Evolutionary conservation across 1,140 invertebrate species (phyloP).

Genomic region (Charaxes varanes): DNA sequence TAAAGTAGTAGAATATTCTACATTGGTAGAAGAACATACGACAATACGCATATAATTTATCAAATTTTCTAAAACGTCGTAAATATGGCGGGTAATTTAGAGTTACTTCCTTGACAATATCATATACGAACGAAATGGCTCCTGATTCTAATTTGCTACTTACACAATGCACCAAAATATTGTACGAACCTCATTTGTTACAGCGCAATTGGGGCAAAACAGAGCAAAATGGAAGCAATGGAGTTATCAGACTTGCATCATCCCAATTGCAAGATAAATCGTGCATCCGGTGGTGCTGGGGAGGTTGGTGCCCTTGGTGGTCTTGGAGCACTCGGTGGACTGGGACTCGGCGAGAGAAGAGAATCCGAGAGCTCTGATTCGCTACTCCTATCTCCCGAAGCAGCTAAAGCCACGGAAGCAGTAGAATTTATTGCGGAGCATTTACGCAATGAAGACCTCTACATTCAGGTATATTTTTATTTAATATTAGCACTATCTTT

Average conservation of each 20-base stretch:
- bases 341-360: constrained; percentile 79
- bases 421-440: constrained; percentile 99
- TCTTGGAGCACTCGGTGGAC: constrained; percentile 67
- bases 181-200: constrained; percentile 4
- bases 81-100: no score
- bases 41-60: no score
- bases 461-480: constrained; percentile 88
- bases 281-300: constrained; percentile 84
- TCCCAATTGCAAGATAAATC: constrained; percentile 96
- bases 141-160: no score
- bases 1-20: no score
- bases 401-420: constrained; percentile 95
- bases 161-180: constrained; percentile 7
- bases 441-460: constrained; percentile 95
- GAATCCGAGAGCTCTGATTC: constrained; percentile 95
- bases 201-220: constrained; percentile 75
- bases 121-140: no score
- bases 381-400: constrained; percentile 91
- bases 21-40: no score
- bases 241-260: constrained; percentile 96
- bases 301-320: constrained; percentile 77
- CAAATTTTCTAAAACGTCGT: no score
- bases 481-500: background rate
- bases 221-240: constrained; percentile 93
- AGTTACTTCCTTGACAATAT: no score